Evolutionary conservation across 2,797 vertebrate genomes (phyloP), one percentile per base, ranked within the genome.

Genomic region (Buceros bicornis): DNA sequence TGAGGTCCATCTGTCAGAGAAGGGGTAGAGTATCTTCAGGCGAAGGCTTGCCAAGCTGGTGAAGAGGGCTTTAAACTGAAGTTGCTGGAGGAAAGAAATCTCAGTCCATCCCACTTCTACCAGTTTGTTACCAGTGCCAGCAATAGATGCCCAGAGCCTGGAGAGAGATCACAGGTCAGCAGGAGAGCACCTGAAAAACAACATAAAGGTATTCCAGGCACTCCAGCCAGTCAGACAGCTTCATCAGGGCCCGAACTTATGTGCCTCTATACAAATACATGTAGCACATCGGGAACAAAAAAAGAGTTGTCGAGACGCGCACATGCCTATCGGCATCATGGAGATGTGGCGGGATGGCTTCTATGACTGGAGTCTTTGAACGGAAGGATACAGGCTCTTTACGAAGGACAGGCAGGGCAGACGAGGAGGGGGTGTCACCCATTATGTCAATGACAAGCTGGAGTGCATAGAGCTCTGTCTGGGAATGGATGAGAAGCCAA

Each of bases 241-340:
- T 40, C 37, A 40, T 40, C 37, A 40, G 37, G 37, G 37, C 10
- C 37, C 12, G 37, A 40, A 40, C 37, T 40, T 40, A 40, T 10
- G 12, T 40, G 37, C 37, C 37, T 12, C 37, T 40, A 40, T 40
- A 12, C 37, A 40, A 40, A 40, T 12, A 40, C 37, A 40, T 10
- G 37, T 40, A 40, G 37, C 37, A 40, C 37, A 40, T 40, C 10
- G 37, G 37, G 37, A 40, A 12, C 37, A 40, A 40, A 40, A 40
- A 40, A 35, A 42, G 35, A 54, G 3, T 19, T 48, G 35, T 25
- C 13, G 22, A 40, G 35, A 1, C 21, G 14, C 56, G 22, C 42
- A 13, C 24, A 29, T 5, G 11, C 13, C 28, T 73, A 14, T 0
- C 45, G 42, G n/a, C 54, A 33, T 40, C 54, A 26, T 1, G 0